Base-by-base conservation (phyloP, 2,113 vertebrate species). In the Geococcyx californianus region DNA sequence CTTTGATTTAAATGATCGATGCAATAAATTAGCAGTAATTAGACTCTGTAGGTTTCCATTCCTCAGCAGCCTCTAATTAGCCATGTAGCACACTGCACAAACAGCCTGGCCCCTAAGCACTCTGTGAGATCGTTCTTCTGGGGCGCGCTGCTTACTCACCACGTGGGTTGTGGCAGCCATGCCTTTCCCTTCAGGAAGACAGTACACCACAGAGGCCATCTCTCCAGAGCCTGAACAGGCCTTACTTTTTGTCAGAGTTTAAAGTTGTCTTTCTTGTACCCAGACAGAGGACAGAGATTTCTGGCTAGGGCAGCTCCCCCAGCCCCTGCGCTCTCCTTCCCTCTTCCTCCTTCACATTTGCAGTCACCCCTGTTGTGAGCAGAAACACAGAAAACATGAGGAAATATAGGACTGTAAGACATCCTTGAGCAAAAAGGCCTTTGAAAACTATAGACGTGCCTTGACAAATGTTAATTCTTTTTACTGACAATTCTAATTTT, bases 151-250 rank as follows among this genome's bases (percentile, higher is more conserved):
- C 31, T 4, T 24, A 69, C 29, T 25, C 8, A 11, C 15, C 25
- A 7, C 1, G 1, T 0, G 0, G 8, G 42, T 14, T 68, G 28
- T 16, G 59, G 55, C 31, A 67, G 69, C 49, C 1, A 0, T 33
- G 64, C 15, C 49, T 33, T n/a, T 47, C 20, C 42, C 74, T 60
- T 42, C 4, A 11, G 74, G 34, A 47, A 33, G 9, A 38, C 42
- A 15, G 6, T 16, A 56, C 40, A 3, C 3, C 2, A 4, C 17
- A 29, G 9, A 18, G 16, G 19, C 31, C 18, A 2, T 28, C 16
- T 38, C 70, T 63, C 17, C 24, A 47, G 34, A 7, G 3, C 34
- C 73, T 20, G 6, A 67, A 11, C 0, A 6, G 29, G 11, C 16
- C 25, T 42, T 72, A 34, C 36, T 44, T 84, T 62, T 49, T 40